Evolutionary conservation across 1,140 invertebrate genomes (phyloP).

Genomic region (Microplitis mediator): DNA sequence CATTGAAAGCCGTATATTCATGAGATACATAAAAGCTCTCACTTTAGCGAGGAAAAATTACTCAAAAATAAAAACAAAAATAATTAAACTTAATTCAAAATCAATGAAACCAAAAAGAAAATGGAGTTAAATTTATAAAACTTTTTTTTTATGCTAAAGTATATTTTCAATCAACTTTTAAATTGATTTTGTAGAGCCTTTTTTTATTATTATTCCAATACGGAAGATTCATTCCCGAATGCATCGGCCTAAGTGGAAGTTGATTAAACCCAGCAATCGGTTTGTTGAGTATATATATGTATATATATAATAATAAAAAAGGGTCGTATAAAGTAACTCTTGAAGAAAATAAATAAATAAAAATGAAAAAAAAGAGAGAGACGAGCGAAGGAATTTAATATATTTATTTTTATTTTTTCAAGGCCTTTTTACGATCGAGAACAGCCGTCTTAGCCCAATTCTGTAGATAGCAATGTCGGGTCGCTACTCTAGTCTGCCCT

Average conservation of each 20-base stretch:
- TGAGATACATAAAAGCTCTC: too few relatives aligned
- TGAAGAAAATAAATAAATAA: not conserved
- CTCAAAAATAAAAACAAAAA: too few relatives aligned
- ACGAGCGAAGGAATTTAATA: too few relatives aligned
- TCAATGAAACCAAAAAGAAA: too few relatives aligned
- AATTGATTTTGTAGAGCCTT: not conserved
- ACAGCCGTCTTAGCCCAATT: conserved; percentile 21
- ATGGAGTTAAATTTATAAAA: too few relatives aligned
- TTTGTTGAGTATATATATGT: conserved; percentile 12
- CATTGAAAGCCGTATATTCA: not conserved
- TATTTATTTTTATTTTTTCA: not conserved
- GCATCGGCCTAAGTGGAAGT: conserved; percentile 24
- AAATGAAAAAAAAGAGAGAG: not conserved
- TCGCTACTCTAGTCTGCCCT: conserved; percentile 1
- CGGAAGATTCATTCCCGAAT: conserved; percentile 3
- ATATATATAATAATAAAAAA: too few relatives aligned
- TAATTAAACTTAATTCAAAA: too few relatives aligned
- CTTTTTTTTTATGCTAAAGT: not conserved
- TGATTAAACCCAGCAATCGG: conserved; percentile 25
- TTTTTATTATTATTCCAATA: too few relatives aligned
- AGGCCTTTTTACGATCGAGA: conserved; percentile 33
- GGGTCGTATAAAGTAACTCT: conserved; percentile 10
- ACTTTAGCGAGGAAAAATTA: too few relatives aligned
- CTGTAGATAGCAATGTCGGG: conserved; percentile 3
- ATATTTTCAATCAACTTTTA: conserved; percentile 3